phyloP scores from a whole-genome alignment of 2,888 invertebrate genomes.

The Sericinus montela region DNA sequence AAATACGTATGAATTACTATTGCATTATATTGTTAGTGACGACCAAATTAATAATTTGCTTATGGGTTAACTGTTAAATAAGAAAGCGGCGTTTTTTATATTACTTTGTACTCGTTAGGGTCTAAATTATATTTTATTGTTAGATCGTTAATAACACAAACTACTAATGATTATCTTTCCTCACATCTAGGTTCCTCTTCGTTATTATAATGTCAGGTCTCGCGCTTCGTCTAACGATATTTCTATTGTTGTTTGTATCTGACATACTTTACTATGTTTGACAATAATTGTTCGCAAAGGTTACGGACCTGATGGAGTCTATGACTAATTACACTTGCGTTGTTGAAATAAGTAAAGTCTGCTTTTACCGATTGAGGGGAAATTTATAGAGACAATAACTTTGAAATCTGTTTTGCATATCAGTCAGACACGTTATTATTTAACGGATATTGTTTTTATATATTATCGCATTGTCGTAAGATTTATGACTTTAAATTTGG shows the following conservation, averaged over 20 bases:
- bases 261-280: slow-evolving; percentile 7
- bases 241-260: slow-evolving; percentile 9
- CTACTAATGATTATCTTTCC: slow-evolving; percentile 5
- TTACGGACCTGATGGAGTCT: slow-evolving; percentile 6
- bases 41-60: background rate
- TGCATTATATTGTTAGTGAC: background rate
- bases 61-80: slow-evolving; percentile 2
- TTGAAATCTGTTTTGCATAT: slow-evolving; percentile 12
- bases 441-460: background rate
- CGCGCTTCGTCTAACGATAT: slow-evolving; percentile 2
- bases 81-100: background rate
- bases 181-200: slow-evolving; percentile 6
- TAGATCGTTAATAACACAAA: slow-evolving; percentile 7
- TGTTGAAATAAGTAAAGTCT: background rate
- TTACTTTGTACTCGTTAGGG: background rate
- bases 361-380: background rate
- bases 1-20: slow-evolving; percentile 2
- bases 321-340: background rate
- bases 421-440: slow-evolving; percentile 1
- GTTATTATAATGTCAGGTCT: slow-evolving; percentile 13
- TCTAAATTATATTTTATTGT: slow-evolving; percentile 7
- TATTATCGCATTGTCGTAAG: background rate
- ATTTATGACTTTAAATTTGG: slow-evolving; percentile 5
- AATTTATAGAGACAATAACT: slow-evolving; percentile 13
- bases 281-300: slow-evolving; percentile 9